Evolutionary conservation across 2,888 invertebrate species (phyloP), one percentile per base, ranked within the genome.

Genomic region (Sarcophaga rosellei): DNA sequence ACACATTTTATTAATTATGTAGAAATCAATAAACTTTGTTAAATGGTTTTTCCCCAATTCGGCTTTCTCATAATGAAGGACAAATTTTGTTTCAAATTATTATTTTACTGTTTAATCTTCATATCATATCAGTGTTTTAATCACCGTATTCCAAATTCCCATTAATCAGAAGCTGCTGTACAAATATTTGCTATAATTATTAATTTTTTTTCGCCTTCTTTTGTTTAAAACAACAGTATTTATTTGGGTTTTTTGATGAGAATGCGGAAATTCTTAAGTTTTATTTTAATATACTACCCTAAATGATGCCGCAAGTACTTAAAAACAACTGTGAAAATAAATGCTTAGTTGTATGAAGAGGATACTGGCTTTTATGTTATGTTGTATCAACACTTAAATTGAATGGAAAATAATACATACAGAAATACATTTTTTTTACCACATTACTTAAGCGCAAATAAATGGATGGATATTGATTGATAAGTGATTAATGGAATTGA

Each of bases 181-280:
- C 15, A 76, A 82, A 85, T 68, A 76, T 72, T 75, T 72, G 53
- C 69, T 74, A 77, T 77, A 81, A 74, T 77, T 65, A 57, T 70
- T 68, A 47, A 61, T 74, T 25, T 47, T 61, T 53, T 76, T 82
- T 66, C 70, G 70, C 76, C 57, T 70, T 69, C 35, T 35, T 78
- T 66, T 66, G 65, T 17, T 44, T n/a, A 70, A 70, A 66, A 59
- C 23, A 73, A 70, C 20, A 65, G 12, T 10, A 72, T 47, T 25
- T 75, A 79, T 83, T 84, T 74, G 83, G 81, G 12, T 84, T 86
- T 75, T 65, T 21, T 25, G 73, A n/a, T 74, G 17, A 44, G 44
- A 62, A 75, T 77, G 57, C 76, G 83, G 86, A 83, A 86, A 77
- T 84, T 84, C 73, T 76, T 25, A 81, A 76, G 20, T 68, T 72